Evolutionary conservation across 2,113 vertebrate species (phyloP), one percentile per base, ranked within the genome.

Genomic region (Isichthys henryi): DNA sequence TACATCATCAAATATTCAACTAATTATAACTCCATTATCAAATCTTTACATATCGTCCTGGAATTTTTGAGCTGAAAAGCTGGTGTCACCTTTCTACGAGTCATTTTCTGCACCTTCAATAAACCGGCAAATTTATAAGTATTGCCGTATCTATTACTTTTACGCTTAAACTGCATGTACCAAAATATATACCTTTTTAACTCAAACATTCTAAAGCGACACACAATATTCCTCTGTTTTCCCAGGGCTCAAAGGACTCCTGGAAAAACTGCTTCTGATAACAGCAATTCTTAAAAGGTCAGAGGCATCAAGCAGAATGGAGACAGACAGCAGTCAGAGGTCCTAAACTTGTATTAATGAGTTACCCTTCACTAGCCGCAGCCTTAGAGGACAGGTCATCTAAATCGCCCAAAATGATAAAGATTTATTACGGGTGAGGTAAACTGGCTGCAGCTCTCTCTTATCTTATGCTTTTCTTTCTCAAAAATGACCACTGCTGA

Each of bases 271-370:
- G 92, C 83, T 90, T 95, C 95, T 96, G 95, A 95, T 94, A 94
- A 94, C 90, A 49, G 93, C 94, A 94, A 93, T 95, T 93, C 91
- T 91, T 50, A 88, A 96, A 96, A 96, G 96, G 96, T 96, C 96
- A 95, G 93, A 93, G 89, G 91, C 94, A 94, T 96, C 95, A 95
- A 48, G 92, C 93, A 93, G 95, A 96, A 95, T 95, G 93, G 92
- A 88, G 94, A 95, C 96, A 94, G 93, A 39, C 74, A 80, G 43
- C 74, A 95, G 93, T 93, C 94, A 89, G 91, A 92, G 95, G 92
- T 94, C 96, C 94, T 94, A 93, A 95, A 96, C 95, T 93, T 96
- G 94, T 96, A 96, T 96, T 96, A 96, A 96, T 96, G 95, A 96
- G 94, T 91, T 91, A 93, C 92, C 94, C 91, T 93, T 92, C 90